These are phyloP conservation scores for Craterocephalus amniculus DNA, from an alignment of 2,797 vertebrate species.

Conservation along the genomic window DNA sequence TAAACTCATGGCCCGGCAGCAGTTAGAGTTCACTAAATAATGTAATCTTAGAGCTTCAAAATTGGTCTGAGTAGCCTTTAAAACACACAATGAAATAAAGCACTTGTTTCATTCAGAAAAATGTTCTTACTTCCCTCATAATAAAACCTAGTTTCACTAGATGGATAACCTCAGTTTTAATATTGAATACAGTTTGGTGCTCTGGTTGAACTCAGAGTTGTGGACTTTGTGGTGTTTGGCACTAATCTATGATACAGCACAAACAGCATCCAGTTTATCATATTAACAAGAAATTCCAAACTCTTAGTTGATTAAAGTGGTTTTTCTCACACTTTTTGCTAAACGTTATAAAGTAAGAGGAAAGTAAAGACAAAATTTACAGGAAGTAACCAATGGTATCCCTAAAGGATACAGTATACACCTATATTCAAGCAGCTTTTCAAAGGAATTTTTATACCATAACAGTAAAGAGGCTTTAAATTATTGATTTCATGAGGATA, in stretches of 20 bases:
- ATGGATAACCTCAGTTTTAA: background rate
- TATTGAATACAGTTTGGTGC: slow-evolving; percentile 1
- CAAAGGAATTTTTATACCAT: slow-evolving; percentile 23
- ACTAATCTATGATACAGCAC: slow-evolving; percentile 10
- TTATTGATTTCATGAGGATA: slow-evolving; percentile 27
- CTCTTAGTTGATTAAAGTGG: slow-evolving; percentile 6
- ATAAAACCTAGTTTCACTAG: background rate
- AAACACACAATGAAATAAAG: slow-evolving; percentile 15
- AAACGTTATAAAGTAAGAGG: slow-evolving; percentile 13
- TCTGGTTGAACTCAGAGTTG: slow-evolving; percentile 7
- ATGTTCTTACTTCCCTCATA: slow-evolving; percentile 5
- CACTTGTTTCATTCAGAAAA: background rate
- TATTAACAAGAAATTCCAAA: slow-evolving; percentile 24
- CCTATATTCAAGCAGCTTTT: slow-evolving; percentile 38
- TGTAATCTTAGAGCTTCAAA: slow-evolving; percentile 9
- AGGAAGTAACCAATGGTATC: slow-evolving; percentile 30
- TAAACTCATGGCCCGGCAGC: slow-evolving; percentile 16
- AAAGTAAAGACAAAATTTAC: slow-evolving; percentile 21
- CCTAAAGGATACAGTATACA: slow-evolving; percentile 23
- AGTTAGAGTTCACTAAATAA: slow-evolving; percentile 19
- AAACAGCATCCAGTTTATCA: slow-evolving; percentile 33
- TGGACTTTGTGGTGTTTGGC: background rate
- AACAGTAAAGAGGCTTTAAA: slow-evolving; percentile 39
- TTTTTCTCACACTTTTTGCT: slow-evolving; percentile 20
- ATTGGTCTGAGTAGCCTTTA: background rate